These are phyloP conservation scores for Bradypodion pumilum DNA, from an alignment of 2,797 vertebrate genomes.

Conservation along the genomic window DNA sequence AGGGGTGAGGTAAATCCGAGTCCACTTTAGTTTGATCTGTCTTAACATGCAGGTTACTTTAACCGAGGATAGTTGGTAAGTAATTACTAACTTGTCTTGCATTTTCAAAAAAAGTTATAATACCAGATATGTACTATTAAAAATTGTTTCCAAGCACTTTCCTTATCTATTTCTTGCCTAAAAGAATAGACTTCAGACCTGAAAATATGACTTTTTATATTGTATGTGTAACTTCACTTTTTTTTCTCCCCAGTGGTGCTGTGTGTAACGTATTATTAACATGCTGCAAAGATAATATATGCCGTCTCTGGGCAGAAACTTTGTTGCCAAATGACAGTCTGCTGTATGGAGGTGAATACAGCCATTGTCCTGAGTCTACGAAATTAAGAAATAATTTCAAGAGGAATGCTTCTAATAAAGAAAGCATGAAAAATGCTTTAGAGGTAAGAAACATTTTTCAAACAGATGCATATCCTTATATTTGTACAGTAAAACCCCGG, in stretches of 20 bases:
- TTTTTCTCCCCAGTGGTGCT: constrained; percentile 80
- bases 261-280: constrained; percentile 96
- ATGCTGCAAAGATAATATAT: constrained; percentile 98
- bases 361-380: constrained; percentile 74
- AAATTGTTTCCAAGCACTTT: neutral
- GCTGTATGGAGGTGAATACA: constrained; percentile 82
- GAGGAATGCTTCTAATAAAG: constrained; percentile 82
- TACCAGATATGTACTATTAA: neutral
- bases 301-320: constrained; percentile 97
- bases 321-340: constrained; percentile 93
- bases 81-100: neutral
- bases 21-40: neutral
- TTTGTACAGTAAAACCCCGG: no score
- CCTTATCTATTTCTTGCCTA: neutral
- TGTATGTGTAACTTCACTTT: constrained; percentile 29
- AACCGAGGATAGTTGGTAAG: neutral
- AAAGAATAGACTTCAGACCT: neutral
- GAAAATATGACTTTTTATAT: neutral
- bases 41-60: neutral
- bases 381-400: constrained; percentile 75
- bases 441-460: constrained; percentile 79
- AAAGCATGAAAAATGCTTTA: constrained; percentile 76
- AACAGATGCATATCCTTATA: neutral
- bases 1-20: neutral
- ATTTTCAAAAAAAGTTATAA: neutral